Conservation (phyloP, 1,140 invertebrate genomes). For the Ceratoteleas bidentatus region DNA sequence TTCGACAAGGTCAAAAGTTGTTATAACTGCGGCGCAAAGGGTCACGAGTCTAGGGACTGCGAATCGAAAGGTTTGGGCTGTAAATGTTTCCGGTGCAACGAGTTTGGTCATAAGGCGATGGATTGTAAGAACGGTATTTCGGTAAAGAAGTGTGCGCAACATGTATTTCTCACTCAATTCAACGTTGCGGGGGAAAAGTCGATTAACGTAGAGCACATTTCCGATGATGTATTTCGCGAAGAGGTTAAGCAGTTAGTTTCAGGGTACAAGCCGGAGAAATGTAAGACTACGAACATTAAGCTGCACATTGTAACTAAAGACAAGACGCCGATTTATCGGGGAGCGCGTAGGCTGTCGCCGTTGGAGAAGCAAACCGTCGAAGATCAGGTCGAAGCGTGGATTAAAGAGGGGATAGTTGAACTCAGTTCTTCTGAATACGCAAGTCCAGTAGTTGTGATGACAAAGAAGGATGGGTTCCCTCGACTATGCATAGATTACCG, state of each 20-base stretch:
- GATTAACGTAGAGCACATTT: not conserved
- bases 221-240: not conserved
- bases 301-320: constrained; percentile 20
- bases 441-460: not conserved
- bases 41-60: constrained; percentile 66
- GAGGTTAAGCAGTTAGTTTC: not conserved
- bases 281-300: not conserved
- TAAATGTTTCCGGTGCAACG: constrained; percentile 33
- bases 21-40: constrained; percentile 31
- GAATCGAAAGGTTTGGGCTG: constrained; percentile 8
- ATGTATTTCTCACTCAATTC: not conserved
- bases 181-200: not conserved
- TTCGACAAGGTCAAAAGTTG: not conserved
- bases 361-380: constrained; percentile 19
- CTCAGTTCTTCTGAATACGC: constrained; percentile 16
- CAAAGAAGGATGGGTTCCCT: constrained; percentile 6
- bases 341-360: constrained; percentile 1
- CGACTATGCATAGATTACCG: constrained; percentile 9
- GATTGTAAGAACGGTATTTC: not conserved
- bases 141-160: not conserved
- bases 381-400: constrained; percentile 25
- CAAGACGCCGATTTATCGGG: not conserved
- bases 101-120: constrained; percentile 20
- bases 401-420: constrained; percentile 9
- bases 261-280: not conserved